phyloP scores from a whole-genome alignment of 2,797 vertebrate genomes.

The Tapera naevia region DNA sequence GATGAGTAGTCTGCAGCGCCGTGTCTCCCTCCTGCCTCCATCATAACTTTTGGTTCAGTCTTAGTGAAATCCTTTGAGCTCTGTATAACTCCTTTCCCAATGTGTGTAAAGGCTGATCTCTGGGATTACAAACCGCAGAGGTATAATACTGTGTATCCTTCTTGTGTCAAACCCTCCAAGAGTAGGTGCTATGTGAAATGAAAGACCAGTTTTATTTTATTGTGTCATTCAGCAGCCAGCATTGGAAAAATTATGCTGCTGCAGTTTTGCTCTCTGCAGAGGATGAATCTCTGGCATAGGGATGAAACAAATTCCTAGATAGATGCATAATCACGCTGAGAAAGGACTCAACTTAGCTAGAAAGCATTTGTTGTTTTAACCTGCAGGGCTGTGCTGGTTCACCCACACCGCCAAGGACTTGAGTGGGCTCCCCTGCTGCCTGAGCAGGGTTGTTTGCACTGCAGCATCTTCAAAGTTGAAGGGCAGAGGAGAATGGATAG shows the following conservation, averaged over 20 bases:
- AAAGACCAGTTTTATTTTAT: background rate
- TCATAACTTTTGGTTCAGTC: background rate
- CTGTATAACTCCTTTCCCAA: background rate
- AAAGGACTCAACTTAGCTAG: background rate
- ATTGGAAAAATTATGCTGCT: background rate
- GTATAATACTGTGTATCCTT: background rate
- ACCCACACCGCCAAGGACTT: background rate
- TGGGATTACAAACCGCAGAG: background rate
- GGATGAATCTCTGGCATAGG: background rate
- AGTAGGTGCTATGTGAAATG: background rate
- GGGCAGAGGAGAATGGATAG: background rate
- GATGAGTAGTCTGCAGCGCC: background rate
- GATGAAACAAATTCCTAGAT: conserved; percentile 50
- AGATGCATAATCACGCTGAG: background rate
- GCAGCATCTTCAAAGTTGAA: background rate
- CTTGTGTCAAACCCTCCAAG: background rate
- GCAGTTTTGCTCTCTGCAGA: background rate
- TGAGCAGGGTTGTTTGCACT: background rate
- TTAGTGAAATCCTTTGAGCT: background rate
- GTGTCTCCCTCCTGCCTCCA: background rate
- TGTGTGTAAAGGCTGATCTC: background rate
- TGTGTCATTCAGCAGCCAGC: background rate
- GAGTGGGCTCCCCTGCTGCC: background rate
- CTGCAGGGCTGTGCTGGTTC: background rate
- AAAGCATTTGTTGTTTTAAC: background rate